Evolutionary conservation across 2,113 vertebrate genomes (phyloP), one percentile per base, ranked within the genome.

Genomic region (Psittacula cyanocephala): DNA sequence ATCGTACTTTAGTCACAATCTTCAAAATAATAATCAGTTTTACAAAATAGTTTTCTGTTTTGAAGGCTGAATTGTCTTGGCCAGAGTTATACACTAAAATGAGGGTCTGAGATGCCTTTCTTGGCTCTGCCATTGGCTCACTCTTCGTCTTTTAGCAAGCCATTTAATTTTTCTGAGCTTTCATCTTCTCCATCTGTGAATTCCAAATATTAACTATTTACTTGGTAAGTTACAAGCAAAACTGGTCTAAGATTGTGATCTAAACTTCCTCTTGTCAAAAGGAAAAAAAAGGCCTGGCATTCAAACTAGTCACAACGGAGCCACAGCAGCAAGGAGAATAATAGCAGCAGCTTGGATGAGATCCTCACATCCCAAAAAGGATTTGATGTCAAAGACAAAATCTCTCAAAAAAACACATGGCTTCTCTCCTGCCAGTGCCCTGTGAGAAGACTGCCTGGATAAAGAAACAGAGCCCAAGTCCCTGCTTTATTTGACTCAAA

Each of bases 21-120:
- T 97, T 94, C 93, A 91, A 95, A 93, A 93, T 59, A 96, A 86
- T 24, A 80, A 82, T 72, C 33, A 59, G 47, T 60, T 81, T 89
- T 91, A 91, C 52, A 86, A 96, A 86, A 57, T 64, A 76, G 20
- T 76, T 77, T 72, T 93, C 17, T 20, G 24, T 90, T 92, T 90
- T 90, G 79, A 86, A 94, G n/a, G 35, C 9, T 63, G n/a, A 81
- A 77, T 50, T 92, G 15, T 76, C 64, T 96, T 90, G 81, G 78
- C 74, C 4, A 5, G 69, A 87, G 69, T 74, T 93, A 77, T 17
- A 44, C 9, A 35, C 35, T 75, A 72, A 92, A 89, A 79, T 0
- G 9, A 79, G 50, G 60, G 33, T 47, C 47, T 82, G 87, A 91
- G 76, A 46, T 57, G 50, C 84, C 92, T 75, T 76, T 91, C 63